Percentiles rank a stretch among this genome's conserved stretches.
Evolutionary conservation across 2,888 invertebrate genomes (phyloP).

Genomic region (Netelia fuscicornis): DNA sequence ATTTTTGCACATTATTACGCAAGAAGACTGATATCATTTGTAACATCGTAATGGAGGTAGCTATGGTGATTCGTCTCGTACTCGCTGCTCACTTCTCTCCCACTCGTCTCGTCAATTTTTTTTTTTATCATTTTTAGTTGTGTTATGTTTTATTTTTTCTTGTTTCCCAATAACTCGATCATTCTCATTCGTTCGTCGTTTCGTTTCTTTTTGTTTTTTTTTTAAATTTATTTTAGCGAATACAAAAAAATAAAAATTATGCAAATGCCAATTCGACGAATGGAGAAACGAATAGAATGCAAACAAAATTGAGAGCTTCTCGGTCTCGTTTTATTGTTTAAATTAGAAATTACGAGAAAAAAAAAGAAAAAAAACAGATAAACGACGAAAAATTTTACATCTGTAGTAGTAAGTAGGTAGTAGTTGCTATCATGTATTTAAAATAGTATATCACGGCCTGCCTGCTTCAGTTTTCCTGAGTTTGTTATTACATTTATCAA

Average conservation of each 20-base stretch:
- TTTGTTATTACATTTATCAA: constrained; percentile 80
- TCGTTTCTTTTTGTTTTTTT: background rate
- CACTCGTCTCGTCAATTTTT: constrained; percentile 39
- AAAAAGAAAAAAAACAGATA: constrained; percentile 63
- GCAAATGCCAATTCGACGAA: constrained; percentile 58
- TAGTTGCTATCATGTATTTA: constrained; percentile 66
- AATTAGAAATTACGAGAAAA: constrained; percentile 48
- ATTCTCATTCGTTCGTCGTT: background rate
- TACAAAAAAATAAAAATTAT: constrained; percentile 70
- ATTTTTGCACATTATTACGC: constrained; percentile 63
- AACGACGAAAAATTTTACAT: constrained; percentile 67
- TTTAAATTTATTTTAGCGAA: constrained; percentile 75
- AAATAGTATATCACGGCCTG: constrained; percentile 84
- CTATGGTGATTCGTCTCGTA: constrained; percentile 79
- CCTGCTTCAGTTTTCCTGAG: constrained; percentile 85
- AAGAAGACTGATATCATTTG: constrained; percentile 81
- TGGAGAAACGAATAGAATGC: constrained; percentile 77
- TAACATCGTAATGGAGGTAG: constrained; percentile 81
- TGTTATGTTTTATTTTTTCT: background rate
- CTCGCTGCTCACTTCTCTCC: constrained; percentile 29
- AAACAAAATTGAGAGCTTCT: constrained; percentile 67
- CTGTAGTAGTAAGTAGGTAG: constrained; percentile 79
- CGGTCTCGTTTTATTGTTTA: constrained; percentile 24
- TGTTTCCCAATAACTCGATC: background rate
- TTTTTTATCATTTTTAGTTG: background rate